Evolutionary conservation across 2,888 invertebrate species (phyloP).

Genomic region (Creontiades dilutus): DNA sequence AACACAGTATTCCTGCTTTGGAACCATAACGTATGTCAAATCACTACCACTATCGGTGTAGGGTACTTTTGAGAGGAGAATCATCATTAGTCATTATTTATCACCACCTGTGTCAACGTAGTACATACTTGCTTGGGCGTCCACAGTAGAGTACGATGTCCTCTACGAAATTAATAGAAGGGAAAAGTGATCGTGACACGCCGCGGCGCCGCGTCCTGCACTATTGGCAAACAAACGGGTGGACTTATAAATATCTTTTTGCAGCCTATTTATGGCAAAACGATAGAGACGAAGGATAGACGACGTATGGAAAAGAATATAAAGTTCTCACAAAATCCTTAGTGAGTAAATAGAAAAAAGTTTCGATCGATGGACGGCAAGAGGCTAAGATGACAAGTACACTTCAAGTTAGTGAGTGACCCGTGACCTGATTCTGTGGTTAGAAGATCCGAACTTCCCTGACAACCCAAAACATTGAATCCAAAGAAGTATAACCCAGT

Average conservation of each 20-base stretch:
- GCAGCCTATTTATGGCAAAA: slow-evolving; percentile 37
- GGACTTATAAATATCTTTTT: slow-evolving; percentile 17
- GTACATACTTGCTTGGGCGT: too few species aligned
- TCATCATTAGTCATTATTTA: too few species aligned
- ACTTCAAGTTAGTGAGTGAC: neutral
- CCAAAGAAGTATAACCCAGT: too few species aligned
- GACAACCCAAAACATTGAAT: too few species aligned
- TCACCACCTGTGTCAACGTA: too few species aligned
- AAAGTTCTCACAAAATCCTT: neutral
- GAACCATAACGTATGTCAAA: too few species aligned
- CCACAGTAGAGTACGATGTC: neutral
- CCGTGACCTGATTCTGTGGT: neutral
- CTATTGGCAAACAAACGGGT: neutral
- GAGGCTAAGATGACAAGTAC: neutral
- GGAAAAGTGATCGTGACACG: neutral
- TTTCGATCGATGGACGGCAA: neutral
- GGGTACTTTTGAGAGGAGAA: too few species aligned
- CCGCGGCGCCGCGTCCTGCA: slow-evolving; percentile 17
- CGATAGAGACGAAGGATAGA: neutral
- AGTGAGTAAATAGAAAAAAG: neutral
- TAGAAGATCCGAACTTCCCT: too few species aligned
- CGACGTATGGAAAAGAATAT: neutral
- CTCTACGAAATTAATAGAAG: neutral
- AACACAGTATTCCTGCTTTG: too few species aligned
- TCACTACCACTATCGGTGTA: too few species aligned